These are phyloP conservation scores for Drosophila seclusa DNA, from an alignment of 2,888 invertebrate genomes.

Conservation along the genomic window DNA sequence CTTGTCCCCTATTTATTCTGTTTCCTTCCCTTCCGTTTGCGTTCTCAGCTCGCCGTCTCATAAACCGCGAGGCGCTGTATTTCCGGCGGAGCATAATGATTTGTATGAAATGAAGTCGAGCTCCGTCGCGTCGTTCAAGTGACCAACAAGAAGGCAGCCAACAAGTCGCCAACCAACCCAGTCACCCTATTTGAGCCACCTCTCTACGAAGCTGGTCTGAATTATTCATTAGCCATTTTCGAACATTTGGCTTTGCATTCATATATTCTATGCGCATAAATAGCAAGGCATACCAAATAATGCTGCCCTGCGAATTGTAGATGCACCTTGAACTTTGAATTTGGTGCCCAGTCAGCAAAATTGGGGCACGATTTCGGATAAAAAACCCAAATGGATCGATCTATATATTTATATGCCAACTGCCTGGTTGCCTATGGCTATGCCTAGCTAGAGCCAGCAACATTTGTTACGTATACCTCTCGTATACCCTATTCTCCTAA, in stretches of 20 bases:
- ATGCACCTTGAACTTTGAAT: constrained; percentile 54
- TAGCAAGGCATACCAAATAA: constrained; percentile 18
- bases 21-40: constrained; percentile 25
- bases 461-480: background rate
- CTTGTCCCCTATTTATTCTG: background rate
- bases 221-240: constrained; percentile 69
- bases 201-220: constrained; percentile 44
- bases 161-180: constrained; percentile 2
- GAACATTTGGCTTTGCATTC: constrained; percentile 54
- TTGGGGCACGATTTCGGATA: background rate
- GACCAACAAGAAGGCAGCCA: constrained; percentile 44
- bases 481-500: background rate
- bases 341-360: constrained; percentile 9
- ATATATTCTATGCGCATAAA: constrained; percentile 52
- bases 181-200: background rate
- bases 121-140: constrained; percentile 59
- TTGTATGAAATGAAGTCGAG: constrained; percentile 68
- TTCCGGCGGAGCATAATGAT: constrained; percentile 75
- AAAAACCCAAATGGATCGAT: background rate
- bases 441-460: no score
- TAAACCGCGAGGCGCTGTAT: constrained; percentile 71
- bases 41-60: constrained; percentile 45
- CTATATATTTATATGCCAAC: background rate
- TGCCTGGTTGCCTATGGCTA: background rate
- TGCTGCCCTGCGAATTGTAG: constrained; percentile 6